Base-by-base conservation (phyloP, 2,888 invertebrate genomes). In the Agonopterix subpropinquella region DNA sequence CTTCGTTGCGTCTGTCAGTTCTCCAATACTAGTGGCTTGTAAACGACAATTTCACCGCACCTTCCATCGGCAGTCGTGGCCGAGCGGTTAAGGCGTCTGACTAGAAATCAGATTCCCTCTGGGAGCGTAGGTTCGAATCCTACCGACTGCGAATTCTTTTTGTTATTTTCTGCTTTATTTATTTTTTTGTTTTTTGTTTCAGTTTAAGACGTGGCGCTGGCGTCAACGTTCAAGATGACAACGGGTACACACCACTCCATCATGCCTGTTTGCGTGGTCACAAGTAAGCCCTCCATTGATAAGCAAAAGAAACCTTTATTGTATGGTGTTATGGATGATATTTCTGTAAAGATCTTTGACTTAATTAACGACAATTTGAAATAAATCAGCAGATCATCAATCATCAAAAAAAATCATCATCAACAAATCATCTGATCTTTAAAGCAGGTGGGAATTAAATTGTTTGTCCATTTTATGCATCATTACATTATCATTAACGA, bases 201-300 rank as follows among this genome's bases (percentile, higher is more conserved):
- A 97, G 97, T 85, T 90, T 97, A 75, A 91, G 97, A 54, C 91
- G 96, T 72, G 95, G 96, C 51, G 95, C 96, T 47, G 97, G 97
- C 59, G 95, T 96, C 50, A 98, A 98, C 83, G 95, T 96, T 47
- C 96, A 96, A 88, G 98, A 98, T 77, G 93, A 93, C 65, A 96
- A 95, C 75, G 98, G 98, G 43, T 97, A 97, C 80, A 96, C 98
- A 41, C 95, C 97, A 35, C 91, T 98, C 45, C 98, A 98, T 79
- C 96, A 97, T 83, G 97, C 98, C 48, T 94, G 97, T 57, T 91
- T 98, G 54, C 96, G 97, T 80, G 96, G 97, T 8, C 97, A 98
- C 85, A 93, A 91, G 97, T 97, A 90, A 90, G 91, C 87, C 7
- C 1, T 13, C 5, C 7, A 28, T 28, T 5, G 28, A 28, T 28